Conservation (phyloP, 2,797 vertebrate genomes). For the Coregonus suidteri region DNA sequence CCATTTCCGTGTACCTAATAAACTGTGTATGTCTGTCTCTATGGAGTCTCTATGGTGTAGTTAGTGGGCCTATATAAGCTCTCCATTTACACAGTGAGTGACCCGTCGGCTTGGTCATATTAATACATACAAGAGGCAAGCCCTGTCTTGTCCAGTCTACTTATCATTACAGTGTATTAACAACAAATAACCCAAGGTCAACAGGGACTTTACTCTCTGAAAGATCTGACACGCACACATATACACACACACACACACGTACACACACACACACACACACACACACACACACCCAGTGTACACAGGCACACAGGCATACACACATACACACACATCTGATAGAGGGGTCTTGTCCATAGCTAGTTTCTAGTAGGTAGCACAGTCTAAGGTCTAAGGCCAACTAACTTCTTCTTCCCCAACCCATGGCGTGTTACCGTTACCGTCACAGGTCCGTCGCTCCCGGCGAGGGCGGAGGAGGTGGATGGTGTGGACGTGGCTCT, state of each 20-base stretch:
- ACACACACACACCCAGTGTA: too few relatives aligned
- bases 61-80: neutral
- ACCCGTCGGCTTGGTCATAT: constrained; percentile 49
- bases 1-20: too few relatives aligned
- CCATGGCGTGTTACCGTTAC: constrained; percentile 15
- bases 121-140: constrained; percentile 52
- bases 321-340: neutral
- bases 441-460: constrained; percentile 78
- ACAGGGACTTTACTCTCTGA: constrained; percentile 62
- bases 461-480: constrained; percentile 81
- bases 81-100: constrained; percentile 9
- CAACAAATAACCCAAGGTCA: constrained; percentile 66
- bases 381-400: neutral
- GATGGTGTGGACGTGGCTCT: constrained; percentile 86
- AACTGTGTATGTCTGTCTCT: too few relatives aligned
- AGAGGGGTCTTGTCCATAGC: neutral
- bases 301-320: too few relatives aligned
- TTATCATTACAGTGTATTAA: constrained; percentile 61
- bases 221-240: neutral
- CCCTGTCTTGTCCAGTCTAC: constrained; percentile 60
- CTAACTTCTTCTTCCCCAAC: constrained; percentile 38
- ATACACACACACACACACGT: too few relatives aligned
- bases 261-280: too few relatives aligned
- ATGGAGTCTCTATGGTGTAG: neutral
- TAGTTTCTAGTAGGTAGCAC: neutral